Evolutionary conservation across 2,797 vertebrate genomes (phyloP).

Genomic region (Chromis chromis): DNA sequence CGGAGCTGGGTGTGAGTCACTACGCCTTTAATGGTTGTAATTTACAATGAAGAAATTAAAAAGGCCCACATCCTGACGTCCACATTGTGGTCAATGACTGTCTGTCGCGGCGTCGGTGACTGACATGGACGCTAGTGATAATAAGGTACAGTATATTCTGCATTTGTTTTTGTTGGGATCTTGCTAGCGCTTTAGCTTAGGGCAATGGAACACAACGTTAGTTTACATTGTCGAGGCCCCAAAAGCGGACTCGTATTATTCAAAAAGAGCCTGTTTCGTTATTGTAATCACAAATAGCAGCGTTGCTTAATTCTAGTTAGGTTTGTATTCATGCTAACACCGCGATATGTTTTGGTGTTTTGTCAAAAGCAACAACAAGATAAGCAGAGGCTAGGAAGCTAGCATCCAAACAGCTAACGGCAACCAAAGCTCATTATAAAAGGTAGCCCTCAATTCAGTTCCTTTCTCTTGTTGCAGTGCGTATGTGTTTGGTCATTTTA

Average conservation of each 20-base stretch:
- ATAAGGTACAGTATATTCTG: conserved; percentile 77
- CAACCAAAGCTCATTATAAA: background rate
- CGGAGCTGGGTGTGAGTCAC: conserved; percentile 60
- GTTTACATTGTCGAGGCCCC: conserved; percentile 30
- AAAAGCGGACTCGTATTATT: background rate
- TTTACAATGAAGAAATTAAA: conserved; percentile 80
- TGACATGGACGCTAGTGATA: conserved; percentile 85
- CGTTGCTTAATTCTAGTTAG: background rate
- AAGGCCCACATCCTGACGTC: conserved; percentile 76
- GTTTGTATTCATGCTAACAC: background rate
- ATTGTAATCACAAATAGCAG: background rate
- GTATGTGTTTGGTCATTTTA: background rate
- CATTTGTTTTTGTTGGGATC: background rate
- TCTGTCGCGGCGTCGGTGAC: conserved; percentile 66
- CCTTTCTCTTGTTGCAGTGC: rapidly evolving
- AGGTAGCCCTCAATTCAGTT: background rate
- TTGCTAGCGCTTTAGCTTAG: conserved; percentile 36
- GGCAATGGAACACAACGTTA: background rate
- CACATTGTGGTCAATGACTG: conserved; percentile 68
- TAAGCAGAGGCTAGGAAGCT: conserved; percentile 46
- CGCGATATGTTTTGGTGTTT: conserved; percentile 11
- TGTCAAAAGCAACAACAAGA: background rate
- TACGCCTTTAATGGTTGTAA: conserved; percentile 15
- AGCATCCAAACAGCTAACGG: conserved; percentile 55
- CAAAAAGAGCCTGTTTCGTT: rapidly evolving